Evolutionary conservation across 2,888 invertebrate genomes (phyloP), one percentile per base, ranked within the genome.

Genomic region (Hydropsyche betteni): DNA sequence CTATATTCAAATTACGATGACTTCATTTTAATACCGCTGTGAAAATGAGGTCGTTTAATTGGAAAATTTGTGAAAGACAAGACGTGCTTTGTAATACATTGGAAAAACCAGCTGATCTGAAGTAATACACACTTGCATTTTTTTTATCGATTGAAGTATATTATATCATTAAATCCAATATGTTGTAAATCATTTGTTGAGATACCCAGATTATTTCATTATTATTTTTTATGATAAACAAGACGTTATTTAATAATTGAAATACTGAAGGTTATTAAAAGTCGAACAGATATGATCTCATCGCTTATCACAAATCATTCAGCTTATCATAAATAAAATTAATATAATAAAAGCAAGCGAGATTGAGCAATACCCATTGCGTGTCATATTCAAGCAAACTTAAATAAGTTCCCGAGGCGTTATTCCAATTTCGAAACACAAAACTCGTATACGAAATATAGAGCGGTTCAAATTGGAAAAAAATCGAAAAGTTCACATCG

Each of bases 301-400:
- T 24, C 1, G 1, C 4, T 44, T 44, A 44, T 44, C 44, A 10
- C 44, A 44, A 44, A 44, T 44, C 6, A 44, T 44, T 10, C 10
- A 44, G 10, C 6, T 8, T 8, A 44, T 44, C 44, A 44, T 44
- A 44, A 44, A 44, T 44, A 1, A 10, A 44, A 44, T 8, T 10
- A 44, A 1, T 8, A 8, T 44, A 44, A 44, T 8, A 44, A 44
- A 10, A 6, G 44, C 1, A 53, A 3, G 53, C 12, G 53, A 5
- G 8, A 53, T 58, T 58, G 58, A 24, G 58, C n/a, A 58, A 58
- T 58, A 14, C 16, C 58, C 14, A 7, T 58, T 14, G 58, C 58
- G 58, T 14, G 16, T 24, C 10, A 12, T 14, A 53, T 16, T 58
- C 58, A 1, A 6, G 4, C 16, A 24, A 24, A 58, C n/a, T 58